Evolutionary conservation across 2,797 vertebrate species (phyloP), one percentile per base, ranked within the genome.

Genomic region (Etheostoma nigrum): DNA sequence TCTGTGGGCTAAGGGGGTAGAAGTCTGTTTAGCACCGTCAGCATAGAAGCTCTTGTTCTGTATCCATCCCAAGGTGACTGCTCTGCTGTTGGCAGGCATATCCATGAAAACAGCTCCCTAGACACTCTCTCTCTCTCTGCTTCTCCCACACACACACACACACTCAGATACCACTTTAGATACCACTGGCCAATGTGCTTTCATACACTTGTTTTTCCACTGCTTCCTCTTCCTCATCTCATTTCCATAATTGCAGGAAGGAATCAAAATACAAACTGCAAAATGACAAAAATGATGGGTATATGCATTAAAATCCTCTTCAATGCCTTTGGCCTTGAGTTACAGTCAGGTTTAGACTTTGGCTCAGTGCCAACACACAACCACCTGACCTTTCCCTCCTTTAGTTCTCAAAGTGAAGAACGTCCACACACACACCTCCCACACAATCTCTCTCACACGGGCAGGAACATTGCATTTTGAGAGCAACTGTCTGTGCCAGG

Each of bases 51-150:
- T 73, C 68, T 70, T 49, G 81, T 83, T 84, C 86, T 72, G 78
- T 52, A 61, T 92, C 78, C 44, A 62, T 86, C 83, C 89, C 93
- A 94, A 93, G 92, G 91, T 93, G 89, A 93, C 91, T 90, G 76
- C 80, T 84, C 74, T 88, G 85, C 89, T 93, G 89, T 84, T 90
- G 89, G 88, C 88, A 91, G 88, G 88, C 87, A 86, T 66, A 89
- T 82, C 76, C 49, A 52, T 57, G 66, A 82, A 77, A 84, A 72
- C 76, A 76, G 51, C 76, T 86, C 63, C 73, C 59, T 25, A 25
- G 63, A 75, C 74, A 49, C 70, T 23, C 68, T 47, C 70, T 62
- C 51, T n/a, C 53, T 79, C 63, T 68, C 33, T 49, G 61, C 73
- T 62, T 64, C 84, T 78, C 82, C 81, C 81, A 88, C 88, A 76